Evolutionary conservation across 2,797 vertebrate genomes (phyloP), one percentile per base, ranked within the genome.

Genomic region (Ataeniobius toweri): DNA sequence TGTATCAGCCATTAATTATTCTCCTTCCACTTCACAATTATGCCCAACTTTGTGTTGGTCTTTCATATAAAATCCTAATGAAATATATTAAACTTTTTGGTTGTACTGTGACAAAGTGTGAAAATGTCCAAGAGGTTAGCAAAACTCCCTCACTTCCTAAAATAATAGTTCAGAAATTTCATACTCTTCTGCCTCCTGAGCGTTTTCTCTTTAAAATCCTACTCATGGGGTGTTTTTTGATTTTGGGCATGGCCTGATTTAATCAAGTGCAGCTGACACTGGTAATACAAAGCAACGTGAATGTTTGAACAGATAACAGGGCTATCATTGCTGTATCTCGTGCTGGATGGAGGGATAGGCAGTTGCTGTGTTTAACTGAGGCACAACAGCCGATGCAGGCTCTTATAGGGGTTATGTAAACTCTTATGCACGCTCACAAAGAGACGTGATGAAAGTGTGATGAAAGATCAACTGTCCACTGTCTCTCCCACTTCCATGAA

Each of bases 231-330:
- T 79, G 90, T 92, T 88, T 92, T 93, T 92, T 93, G 91, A 92
- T 92, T 93, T 91, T 82, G 80, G 88, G 86, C 82, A 78, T 76
- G 89, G 88, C 84, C 88, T 93, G 92, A 94, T 94, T 93, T 85
- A 91, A 93, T 92, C 92, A 90, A 85, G 80, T 31, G 71, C 75
- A 81, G 89, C 90, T 87, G 88, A 89, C 90, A 87, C 74, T 83
- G 85, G 86, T 85, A 85, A 86, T 84, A 91, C 92, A 92, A 89
- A 90, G 85, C 86, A 76, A 83, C 22, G 13, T 51, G 90, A 86
- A 86, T 90, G 89, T 91, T 91, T 89, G 90, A 85, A 80, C 80
- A 90, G 91, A 91, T 92, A 92, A 91, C 61, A 10, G 77, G 76
- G 78, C 83, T 90, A 93, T 93, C 89, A 9, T 28, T 8, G 85